These are phyloP conservation scores for Hermetia illucens DNA, from an alignment of 1,140 invertebrate species.

Conservation along the genomic window DNA sequence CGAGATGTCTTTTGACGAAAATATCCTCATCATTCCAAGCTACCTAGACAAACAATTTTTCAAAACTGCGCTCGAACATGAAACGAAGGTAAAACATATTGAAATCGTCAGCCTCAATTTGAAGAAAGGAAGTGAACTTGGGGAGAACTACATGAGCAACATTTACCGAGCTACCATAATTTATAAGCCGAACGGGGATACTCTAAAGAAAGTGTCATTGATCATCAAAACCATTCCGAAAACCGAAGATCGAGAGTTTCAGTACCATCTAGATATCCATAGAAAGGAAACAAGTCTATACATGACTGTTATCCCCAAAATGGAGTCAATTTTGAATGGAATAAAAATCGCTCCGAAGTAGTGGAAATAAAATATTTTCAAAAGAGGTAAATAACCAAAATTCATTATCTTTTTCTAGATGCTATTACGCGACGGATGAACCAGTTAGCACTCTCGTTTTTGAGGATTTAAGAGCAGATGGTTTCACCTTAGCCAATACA, in stretches of 20 bases:
- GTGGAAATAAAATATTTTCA: neutral
- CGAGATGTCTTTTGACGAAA: no score
- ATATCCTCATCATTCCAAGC: no score
- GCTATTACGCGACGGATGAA: no score
- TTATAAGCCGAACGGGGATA: slow-evolving; percentile 11
- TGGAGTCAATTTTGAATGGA: slow-evolving; percentile 18
- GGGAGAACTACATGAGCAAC: slow-evolving; percentile 24
- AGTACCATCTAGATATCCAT: slow-evolving; percentile 18
- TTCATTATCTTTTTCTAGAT: neutral
- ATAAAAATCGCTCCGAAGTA: slow-evolving; percentile 23
- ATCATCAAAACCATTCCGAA: slow-evolving; percentile 21
- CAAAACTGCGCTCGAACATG: no score
- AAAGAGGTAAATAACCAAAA: neutral
- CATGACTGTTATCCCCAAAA: slow-evolving; percentile 17
- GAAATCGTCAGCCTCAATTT: no score
- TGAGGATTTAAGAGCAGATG: neutral
- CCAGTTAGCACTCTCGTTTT: no score
- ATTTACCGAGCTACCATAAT: slow-evolving; percentile 15
- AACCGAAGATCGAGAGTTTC: slow-evolving; percentile 14
- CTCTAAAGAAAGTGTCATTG: slow-evolving; percentile 8
- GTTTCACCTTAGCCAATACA: neutral
- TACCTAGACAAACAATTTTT: no score
- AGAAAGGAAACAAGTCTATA: slow-evolving; percentile 21
- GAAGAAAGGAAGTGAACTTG: slow-evolving; percentile 17
- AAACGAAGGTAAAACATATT: no score